Conservation (phyloP, 2,888 invertebrate genomes). For the Onthophagus sagittarius region DNA sequence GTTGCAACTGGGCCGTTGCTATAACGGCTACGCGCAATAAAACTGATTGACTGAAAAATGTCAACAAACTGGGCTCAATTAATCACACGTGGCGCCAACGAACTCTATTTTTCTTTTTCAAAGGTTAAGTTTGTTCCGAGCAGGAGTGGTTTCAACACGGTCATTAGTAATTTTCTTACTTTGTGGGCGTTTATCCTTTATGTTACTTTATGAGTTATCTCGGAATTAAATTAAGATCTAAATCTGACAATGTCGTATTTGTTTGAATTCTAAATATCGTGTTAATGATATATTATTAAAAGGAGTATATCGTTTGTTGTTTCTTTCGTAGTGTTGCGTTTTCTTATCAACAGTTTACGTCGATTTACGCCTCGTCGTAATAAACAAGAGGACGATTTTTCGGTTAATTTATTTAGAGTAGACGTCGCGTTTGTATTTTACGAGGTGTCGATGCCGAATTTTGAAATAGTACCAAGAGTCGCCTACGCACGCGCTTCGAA, state of each 20-base stretch:
- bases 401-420: neutral
- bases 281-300: constrained; percentile 31
- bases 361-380: constrained; percentile 12
- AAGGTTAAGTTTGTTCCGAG: neutral
- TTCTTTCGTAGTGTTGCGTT: constrained; percentile 10
- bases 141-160: neutral
- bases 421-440: neutral
- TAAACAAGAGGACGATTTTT: constrained; percentile 6
- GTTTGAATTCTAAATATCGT: neutral
- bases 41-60: constrained; percentile 35
- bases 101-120: neutral
- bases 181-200: neutral
- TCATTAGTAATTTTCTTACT: neutral
- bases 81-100: constrained; percentile 27
- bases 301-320: constrained; percentile 16
- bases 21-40: constrained; percentile 29
- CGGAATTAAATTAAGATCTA: neutral
- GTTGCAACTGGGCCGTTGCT: constrained; percentile 5
- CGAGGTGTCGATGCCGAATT: constrained; percentile 7
- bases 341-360: constrained; percentile 30
- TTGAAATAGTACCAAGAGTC: constrained; percentile 3
- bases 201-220: neutral
- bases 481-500: constrained; percentile 6
- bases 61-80: constrained; percentile 33
- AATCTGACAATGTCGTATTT: neutral